Evolutionary conservation across 2,113 vertebrate genomes (phyloP), one percentile per base, ranked within the genome.

Genomic region (Campylorhamphus procurvoides): DNA sequence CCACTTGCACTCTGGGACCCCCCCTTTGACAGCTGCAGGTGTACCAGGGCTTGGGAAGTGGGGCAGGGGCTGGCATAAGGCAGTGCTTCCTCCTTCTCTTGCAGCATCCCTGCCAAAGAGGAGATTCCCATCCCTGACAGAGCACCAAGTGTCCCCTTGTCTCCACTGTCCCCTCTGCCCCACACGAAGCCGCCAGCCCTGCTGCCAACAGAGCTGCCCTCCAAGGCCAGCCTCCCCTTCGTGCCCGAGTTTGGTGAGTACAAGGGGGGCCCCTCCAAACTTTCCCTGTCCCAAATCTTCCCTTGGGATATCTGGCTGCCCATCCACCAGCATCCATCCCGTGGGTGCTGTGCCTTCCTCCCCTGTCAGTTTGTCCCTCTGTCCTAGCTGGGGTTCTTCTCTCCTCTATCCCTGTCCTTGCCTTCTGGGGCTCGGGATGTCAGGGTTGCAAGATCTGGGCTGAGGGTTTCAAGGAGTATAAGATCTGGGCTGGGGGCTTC

Each of bases 191-290:
- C 16, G 0, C 80, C 50, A 3, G 75, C 27, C 18, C 79, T 1
- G 1, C 23, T 29, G 1, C 89, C 35, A 2, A 87, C 18, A 0
- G 46, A 39, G 3, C 55, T 66, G 29, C 94, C 89, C 39, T 46
- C 73, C 82, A 80, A 84, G 78, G 73, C 37, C 63, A 25, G 8
- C 42, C 14, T 47, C 33, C 58, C 77, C 47, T 92, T 95, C 0
- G 82, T 90, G 58, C 92, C 94, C 0, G 58, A 90, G 44, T 96
- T 96, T 4, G 94, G 94, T 96, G 83, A 94, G 94, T 94, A 63
- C 11, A 2, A 14, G 27, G 46, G 10, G 17, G 6, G 6, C 1
- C 8, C 8, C 74, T 46, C 20, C 37, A 33, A 12, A 12, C 50
- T 37, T 56, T 24, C 18, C 40, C 24, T 16, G 13, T 19, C 59